Evolutionary conservation across 2,797 vertebrate species (phyloP), one percentile per base, ranked within the genome.

Genomic region (Petrocephalus sullivani): DNA sequence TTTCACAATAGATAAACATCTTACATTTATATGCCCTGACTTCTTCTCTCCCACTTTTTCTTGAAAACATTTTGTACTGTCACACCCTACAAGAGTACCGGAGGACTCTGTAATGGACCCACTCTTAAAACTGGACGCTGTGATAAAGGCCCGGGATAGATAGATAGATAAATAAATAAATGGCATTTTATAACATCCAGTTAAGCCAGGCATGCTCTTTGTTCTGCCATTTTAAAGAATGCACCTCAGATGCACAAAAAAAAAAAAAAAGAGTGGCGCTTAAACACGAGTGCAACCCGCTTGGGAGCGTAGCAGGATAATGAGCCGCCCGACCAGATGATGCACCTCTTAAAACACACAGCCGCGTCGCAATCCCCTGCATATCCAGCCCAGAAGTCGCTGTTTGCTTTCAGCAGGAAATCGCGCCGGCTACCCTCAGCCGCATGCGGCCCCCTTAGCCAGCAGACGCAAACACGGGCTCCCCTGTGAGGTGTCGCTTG

Each of bases 401-500:
- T 93, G 91, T 92, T 92, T 92, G 92, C 90, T 92, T 91, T 90
- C 89, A 89, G 89, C 90, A 91, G 93, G 92, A 91, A 92, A 89
- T 85, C 53, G 89, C 90, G 87, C 88, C 90, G 90, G 33, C 86
- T 83, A 81, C 87, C 57, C 58, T 21, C 61, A 23, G 46, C 49
- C 61, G 10, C 8, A 1, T 21, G 8, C 85, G 88, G 88, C 90
- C 91, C 90, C 88, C 89, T 89, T 81, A 89, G 90, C 89, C 89
- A 89, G 87, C 92, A 88, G 90, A 89, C 90, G 90, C 91, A 86
- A 90, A 91, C 92, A 93, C 90, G 93, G 93, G 92, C 93, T 95
- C 92, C 93, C 93, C 93, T 91, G 93, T 90, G 90, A 93, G 92
- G 93, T 93, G 93, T 92, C 88, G 91, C 90, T 92, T 92, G 83